Evolutionary conservation across 2,888 invertebrate genomes (phyloP), one percentile per base, ranked within the genome.

Genomic region (Pachydiplax longipennis): DNA sequence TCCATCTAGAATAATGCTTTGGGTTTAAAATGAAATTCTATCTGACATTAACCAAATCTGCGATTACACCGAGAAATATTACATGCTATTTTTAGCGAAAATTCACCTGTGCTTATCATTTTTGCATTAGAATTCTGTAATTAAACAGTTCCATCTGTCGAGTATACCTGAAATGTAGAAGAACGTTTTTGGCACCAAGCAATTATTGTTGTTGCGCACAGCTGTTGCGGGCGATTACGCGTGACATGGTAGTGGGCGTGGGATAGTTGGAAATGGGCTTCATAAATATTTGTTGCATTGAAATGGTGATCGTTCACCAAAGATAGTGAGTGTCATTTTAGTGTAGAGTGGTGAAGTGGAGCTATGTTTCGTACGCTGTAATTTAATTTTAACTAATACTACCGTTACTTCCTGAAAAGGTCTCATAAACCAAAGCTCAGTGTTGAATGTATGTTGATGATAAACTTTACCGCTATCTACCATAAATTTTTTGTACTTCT

Each of bases 141-240:
- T 37, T 37, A 61, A 61, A 53, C 61, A 87, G 58, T 65, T 87
- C 87, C 87, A 58, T 65, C 87, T 87, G 37, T 61, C 61, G 87
- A 61, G 58, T 37, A 87, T 61, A 61, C 61, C 53, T 61, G 87
- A 87, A 87, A 87, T 48, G 37, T 61, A 35, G 61, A 61, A 48
- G 37, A 87, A 87, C 61, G 61, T 58, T 87, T 87, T 87, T 87
- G 87, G 61, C 87, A 87, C 61, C 31, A 61, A 61, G 87, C 37
- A 87, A 87, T 87, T 87, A 87, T 87, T 87, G 87, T 87, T 87
- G 87, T 87, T 87, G 87, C 37, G 61, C 87, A 61, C 87, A 61
- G 87, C 61, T 87, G 87, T 87, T 87, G 87, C 61, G 61, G 61
- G 87, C 61, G 87, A 87, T 37, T 87, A 87, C 61, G 87, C 87